Conservation (phyloP, 2,113 vertebrate species). For the Cyanoderma ruficeps region DNA sequence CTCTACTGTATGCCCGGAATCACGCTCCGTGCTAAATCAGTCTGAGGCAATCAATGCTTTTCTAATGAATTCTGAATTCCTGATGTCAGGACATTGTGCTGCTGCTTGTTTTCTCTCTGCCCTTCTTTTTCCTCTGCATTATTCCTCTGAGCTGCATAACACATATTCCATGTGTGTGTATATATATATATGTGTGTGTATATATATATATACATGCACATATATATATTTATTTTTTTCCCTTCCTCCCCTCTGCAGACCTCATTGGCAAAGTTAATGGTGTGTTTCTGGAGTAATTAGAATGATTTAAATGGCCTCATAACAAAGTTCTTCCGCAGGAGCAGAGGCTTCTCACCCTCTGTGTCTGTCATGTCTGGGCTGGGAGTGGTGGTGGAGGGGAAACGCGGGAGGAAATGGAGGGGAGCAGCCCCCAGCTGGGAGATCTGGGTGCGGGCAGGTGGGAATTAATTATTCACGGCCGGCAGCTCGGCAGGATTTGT, state of each 20-base stretch:
- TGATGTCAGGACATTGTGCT: constrained; percentile 66
- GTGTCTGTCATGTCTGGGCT: neutral
- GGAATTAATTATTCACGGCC: neutral
- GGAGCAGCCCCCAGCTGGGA: neutral
- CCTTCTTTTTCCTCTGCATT: constrained; percentile 42
- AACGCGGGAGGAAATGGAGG: neutral
- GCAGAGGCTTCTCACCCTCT: neutral
- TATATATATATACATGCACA: neutral
- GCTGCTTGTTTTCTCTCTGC: constrained; percentile 67
- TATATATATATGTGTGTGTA: neutral
- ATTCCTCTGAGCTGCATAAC: constrained; percentile 17
- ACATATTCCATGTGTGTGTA: neutral
- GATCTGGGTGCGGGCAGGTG: neutral
- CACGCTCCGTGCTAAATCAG: constrained; percentile 72
- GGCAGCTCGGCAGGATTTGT: neutral
- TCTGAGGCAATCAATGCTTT: constrained; percentile 79
- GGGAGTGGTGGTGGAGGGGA: neutral
- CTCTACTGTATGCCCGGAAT: constrained; percentile 62
- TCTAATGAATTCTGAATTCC: constrained; percentile 79
- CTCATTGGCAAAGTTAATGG: constrained; percentile 75
- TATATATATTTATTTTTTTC: neutral
- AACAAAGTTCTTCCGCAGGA: constrained; percentile 64
- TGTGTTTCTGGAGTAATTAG: constrained; percentile 75
- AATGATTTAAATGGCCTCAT: constrained; percentile 70
- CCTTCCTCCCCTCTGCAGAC: constrained; percentile 44